Conservation (phyloP, 2,888 invertebrate species). For the Argynnis bischoffii region DNA sequence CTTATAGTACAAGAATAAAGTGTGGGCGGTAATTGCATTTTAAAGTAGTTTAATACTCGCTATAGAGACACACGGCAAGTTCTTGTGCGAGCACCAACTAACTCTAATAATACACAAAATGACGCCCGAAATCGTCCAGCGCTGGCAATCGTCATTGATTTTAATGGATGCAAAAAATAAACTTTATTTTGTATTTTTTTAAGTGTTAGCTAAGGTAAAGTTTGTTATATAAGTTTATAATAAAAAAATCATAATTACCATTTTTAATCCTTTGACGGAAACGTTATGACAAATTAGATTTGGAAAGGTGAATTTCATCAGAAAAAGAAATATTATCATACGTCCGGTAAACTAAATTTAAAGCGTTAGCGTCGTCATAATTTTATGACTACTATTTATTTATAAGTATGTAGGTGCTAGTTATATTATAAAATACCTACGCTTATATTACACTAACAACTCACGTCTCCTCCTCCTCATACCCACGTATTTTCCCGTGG, state of each 20-base stretch:
- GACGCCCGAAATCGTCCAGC: conserved; percentile 43
- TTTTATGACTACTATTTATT: background rate
- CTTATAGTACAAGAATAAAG: conserved; percentile 6
- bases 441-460: no score
- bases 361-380: background rate
- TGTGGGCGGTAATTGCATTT: conserved; percentile 20
- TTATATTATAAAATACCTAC: no score
- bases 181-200: conserved; percentile 53
- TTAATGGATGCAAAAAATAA: conserved; percentile 65
- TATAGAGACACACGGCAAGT: conserved; percentile 36
- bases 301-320: no score
- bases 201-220: background rate
- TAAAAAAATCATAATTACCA: no score
- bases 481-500: no score
- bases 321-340: no score
- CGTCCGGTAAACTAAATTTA: no score
- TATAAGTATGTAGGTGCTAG: no score
- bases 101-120: conserved; percentile 49
- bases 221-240: background rate
- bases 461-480: no score
- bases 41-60: conserved; percentile 34
- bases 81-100: conserved; percentile 41
- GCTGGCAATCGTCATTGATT: conserved; percentile 61
- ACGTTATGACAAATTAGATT: no score
- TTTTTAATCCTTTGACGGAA: no score